These are phyloP conservation scores for Micronisus gabar DNA, from an alignment of 2,113 vertebrate species.

Conservation along the genomic window DNA sequence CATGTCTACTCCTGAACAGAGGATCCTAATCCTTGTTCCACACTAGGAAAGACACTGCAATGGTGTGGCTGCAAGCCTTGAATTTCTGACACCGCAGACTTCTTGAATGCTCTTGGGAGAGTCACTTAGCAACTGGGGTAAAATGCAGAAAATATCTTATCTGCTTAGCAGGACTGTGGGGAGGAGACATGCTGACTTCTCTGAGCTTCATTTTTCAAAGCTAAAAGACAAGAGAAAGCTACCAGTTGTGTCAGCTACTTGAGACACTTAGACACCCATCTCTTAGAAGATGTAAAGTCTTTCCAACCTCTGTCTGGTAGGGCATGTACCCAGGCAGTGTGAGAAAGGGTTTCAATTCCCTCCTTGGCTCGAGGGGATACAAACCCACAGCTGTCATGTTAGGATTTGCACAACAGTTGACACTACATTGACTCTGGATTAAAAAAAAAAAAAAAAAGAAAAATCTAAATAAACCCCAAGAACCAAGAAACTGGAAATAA, in stretches of 20 bases:
- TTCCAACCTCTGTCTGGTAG: neutral
- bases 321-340: neutral
- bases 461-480: neutral
- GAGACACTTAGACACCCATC: neutral
- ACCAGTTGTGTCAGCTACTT: neutral
- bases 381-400: slow-evolving; percentile 1
- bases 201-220: neutral
- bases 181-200: neutral
- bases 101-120: neutral
- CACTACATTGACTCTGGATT: neutral
- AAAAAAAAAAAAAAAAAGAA: neutral
- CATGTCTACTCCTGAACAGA: neutral
- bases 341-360: neutral
- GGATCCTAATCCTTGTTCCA: neutral
- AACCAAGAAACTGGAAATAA: neutral
- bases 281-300: neutral
- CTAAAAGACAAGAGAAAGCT: neutral
- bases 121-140: neutral
- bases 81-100: neutral
- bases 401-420: neutral
- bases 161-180: neutral
- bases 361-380: neutral
- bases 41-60: neutral
- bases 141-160: neutral
- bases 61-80: neutral